phyloP scores from a whole-genome alignment of 2,113 vertebrate species.

The Prolemur simus region DNA sequence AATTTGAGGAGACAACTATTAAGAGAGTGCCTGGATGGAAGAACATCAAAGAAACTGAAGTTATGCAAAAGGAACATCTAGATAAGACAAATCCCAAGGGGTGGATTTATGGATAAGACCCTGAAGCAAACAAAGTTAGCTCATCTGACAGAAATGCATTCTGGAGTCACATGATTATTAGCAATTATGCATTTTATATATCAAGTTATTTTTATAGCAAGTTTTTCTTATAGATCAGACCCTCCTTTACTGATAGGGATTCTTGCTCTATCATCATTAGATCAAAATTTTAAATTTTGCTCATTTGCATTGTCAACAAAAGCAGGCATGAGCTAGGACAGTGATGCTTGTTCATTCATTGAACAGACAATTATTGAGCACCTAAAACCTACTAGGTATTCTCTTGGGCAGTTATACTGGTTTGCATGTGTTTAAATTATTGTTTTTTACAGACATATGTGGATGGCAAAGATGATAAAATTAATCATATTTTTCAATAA shows the following conservation, averaged over 20 bases:
- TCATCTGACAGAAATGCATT: not conserved
- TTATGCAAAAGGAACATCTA: not conserved
- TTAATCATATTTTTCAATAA: not conserved
- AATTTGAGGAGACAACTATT: not conserved
- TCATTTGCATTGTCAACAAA: not conserved
- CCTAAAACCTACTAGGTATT: not conserved
- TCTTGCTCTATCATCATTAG: not conserved
- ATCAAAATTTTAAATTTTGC: not conserved
- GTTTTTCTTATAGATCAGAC: not conserved
- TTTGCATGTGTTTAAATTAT: not conserved
- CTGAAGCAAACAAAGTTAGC: not conserved
- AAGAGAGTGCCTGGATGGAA: not conserved
- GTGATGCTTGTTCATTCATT: not conserved
- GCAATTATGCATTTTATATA: not conserved
- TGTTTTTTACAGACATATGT: not conserved
- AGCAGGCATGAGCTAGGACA: rapidly evolving
- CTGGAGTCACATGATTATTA: not conserved
- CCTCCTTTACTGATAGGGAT: not conserved
- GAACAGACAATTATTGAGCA: not conserved
- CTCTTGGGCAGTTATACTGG: not conserved
- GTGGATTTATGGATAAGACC: not conserved
- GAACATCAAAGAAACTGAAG: not conserved
- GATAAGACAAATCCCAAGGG: not conserved
- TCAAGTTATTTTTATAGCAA: not conserved
- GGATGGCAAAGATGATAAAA: not conserved